Percentiles rank a stretch among this genome's conserved stretches.
These are phyloP conservation scores for Cacatua alba DNA, from an alignment of 2,113 vertebrate genomes.

Conservation along the genomic window DNA sequence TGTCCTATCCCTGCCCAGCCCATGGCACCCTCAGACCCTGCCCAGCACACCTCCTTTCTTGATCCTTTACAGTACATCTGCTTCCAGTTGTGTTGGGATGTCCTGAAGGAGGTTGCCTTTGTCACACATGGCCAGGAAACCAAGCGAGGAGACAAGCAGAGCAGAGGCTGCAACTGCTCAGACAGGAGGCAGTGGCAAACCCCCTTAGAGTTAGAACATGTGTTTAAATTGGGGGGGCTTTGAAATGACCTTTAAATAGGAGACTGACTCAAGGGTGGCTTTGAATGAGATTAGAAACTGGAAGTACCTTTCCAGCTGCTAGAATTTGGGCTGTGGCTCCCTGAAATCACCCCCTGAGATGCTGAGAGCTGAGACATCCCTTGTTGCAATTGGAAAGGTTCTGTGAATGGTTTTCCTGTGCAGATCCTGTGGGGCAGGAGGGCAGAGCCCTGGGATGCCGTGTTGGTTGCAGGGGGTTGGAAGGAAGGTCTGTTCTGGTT, in stretches of 20 bases:
- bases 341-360: neutral
- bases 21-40: neutral
- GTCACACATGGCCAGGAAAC: neutral
- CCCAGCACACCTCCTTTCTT: neutral
- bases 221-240: neutral
- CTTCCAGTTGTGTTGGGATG: neutral
- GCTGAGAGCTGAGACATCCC: neutral
- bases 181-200: neutral
- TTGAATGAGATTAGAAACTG: neutral
- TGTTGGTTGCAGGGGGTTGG: neutral
- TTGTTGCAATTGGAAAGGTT: neutral
- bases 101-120: neutral
- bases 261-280: neutral
- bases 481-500: neutral
- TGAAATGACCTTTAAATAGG: neutral
- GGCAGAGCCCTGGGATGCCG: fast-evolving
- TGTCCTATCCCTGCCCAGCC: neutral
- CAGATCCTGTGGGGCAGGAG: neutral
- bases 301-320: neutral
- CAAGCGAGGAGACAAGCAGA: neutral
- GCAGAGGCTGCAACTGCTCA: neutral
- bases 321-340: neutral
- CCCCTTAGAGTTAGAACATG: neutral
- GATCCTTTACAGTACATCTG: too few species aligned
- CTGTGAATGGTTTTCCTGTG: neutral